These are phyloP conservation scores for Sphinx pinastri DNA, from an alignment of 2,888 invertebrate species.

Conservation along the genomic window DNA sequence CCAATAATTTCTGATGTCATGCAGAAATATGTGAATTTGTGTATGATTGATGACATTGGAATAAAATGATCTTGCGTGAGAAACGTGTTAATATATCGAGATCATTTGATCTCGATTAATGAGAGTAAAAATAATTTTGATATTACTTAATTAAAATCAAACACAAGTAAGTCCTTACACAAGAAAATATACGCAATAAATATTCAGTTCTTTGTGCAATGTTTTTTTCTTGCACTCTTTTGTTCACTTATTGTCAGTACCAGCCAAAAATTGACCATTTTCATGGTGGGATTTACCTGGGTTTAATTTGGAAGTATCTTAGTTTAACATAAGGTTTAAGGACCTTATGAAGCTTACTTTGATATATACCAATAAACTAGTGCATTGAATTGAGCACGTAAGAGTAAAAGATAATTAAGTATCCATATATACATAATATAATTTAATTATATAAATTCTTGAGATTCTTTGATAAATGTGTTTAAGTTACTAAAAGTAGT, in stretches of 20 bases:
- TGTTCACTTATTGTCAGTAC: conserved; percentile 1
- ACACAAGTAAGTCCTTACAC: conserved; percentile 21
- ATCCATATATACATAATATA: conserved; percentile 17
- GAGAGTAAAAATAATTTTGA: not conserved
- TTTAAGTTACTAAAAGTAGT: conserved; percentile 13
- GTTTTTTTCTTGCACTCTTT: conserved; percentile 8
- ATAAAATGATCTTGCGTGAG: not conserved
- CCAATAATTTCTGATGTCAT: not conserved
- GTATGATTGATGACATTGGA: not conserved
- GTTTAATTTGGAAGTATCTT: conserved; percentile 11
- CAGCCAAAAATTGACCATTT: conserved; percentile 16
- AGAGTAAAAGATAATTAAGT: conserved; percentile 8
- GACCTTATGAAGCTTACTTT: conserved; percentile 8
- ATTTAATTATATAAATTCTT: conserved; percentile 22
- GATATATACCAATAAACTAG: not conserved
- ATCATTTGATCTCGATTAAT: not conserved
- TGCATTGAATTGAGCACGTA: conserved; percentile 4
- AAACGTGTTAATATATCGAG: not conserved
- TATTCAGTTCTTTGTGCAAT: conserved; percentile 14
- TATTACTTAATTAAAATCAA: conserved; percentile 13
- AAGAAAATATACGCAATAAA: conserved; percentile 11
- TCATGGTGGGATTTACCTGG: conserved; percentile 24
- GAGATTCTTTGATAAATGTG: conserved; percentile 24
- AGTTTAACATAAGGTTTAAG: not conserved
- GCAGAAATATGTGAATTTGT: too few relatives aligned